phyloP scores from a whole-genome alignment of 2,888 invertebrate genomes.

The Timema cristinae region DNA sequence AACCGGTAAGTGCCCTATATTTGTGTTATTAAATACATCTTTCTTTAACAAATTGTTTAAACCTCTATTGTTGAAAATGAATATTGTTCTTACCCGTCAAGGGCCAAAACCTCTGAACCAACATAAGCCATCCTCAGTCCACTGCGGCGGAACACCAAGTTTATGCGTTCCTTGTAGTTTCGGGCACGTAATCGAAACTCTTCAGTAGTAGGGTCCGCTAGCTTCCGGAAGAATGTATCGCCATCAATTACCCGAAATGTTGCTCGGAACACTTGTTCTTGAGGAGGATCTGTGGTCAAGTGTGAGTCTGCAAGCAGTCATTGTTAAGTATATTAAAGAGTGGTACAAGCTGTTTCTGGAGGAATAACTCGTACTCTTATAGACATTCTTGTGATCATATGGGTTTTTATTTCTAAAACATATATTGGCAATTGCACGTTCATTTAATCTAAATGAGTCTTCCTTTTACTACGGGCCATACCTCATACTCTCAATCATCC shows the following conservation, averaged over 20 bases:
- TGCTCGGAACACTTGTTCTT: conserved; percentile 78
- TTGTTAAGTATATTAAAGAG: conserved; percentile 27
- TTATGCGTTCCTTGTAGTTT: conserved; percentile 71
- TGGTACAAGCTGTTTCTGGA: no score
- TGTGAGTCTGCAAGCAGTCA: conserved; percentile 62
- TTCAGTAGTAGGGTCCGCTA: conserved; percentile 63
- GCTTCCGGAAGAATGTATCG: conserved; percentile 63
- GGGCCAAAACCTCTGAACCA: conserved; percentile 74
- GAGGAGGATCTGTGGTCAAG: conserved; percentile 64
- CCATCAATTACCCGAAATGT: conserved; percentile 68
- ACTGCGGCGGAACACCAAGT: conserved; percentile 69
- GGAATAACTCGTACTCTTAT: no score
- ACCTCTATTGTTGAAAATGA: no score
- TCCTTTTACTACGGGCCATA: no score
- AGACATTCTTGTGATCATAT: no score
- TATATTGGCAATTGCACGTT: no score
- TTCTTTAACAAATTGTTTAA: no score
- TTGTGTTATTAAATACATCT: no score
- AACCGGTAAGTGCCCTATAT: no score
- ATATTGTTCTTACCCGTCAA: conserved; percentile 66
- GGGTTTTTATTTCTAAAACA: no score
- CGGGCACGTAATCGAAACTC: conserved; percentile 69
- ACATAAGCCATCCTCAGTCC: conserved; percentile 71
- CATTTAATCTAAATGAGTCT: no score
- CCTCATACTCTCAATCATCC: no score